These are phyloP conservation scores for Neoaliturus tenellus DNA, from an alignment of 2,888 invertebrate species.

Conservation along the genomic window DNA sequence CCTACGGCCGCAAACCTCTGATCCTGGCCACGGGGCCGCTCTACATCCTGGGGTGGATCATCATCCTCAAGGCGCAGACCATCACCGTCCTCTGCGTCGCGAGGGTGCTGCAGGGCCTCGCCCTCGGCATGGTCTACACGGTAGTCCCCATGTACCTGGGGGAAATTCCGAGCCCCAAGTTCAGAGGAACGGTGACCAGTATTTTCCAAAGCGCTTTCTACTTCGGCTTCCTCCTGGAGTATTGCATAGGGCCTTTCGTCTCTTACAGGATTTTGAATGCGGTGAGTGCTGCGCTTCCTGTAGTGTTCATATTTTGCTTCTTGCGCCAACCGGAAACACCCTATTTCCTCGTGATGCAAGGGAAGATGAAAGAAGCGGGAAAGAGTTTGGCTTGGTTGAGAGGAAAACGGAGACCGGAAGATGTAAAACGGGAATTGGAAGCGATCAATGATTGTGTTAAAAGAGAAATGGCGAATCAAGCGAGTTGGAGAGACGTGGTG, in stretches of 20 bases:
- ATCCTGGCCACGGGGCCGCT: constrained; percentile 61
- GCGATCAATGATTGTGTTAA: constrained; percentile 25
- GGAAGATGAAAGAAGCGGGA: constrained; percentile 69
- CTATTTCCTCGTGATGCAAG: constrained; percentile 76
- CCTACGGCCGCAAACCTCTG: constrained; percentile 60
- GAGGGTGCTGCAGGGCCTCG: constrained; percentile 60
- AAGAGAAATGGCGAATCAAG: constrained; percentile 54
- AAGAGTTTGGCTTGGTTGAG: constrained; percentile 55
- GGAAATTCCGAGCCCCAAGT: constrained; percentile 61
- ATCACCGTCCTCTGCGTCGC: constrained; percentile 61
- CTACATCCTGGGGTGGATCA: constrained; percentile 58
- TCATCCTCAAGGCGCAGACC: constrained; percentile 71
- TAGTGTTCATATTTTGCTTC: constrained; percentile 74
- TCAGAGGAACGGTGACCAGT: constrained; percentile 63
- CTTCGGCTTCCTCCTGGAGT: constrained; percentile 60
- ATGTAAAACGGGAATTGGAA: constrained; percentile 55
- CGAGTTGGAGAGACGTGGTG: constrained; percentile 56
- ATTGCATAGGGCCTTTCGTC: constrained; percentile 57
- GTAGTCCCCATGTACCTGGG: constrained; percentile 64
- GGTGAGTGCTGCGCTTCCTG: constrained; percentile 73
- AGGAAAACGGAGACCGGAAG: constrained; percentile 7
- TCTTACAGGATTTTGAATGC: constrained; percentile 71
- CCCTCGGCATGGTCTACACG: constrained; percentile 62
- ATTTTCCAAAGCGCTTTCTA: constrained; percentile 62
- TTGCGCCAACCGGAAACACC: constrained; percentile 79